Evolutionary conservation across 2,113 vertebrate species (phyloP).

Genomic region (Cromileptes altivelis): DNA sequence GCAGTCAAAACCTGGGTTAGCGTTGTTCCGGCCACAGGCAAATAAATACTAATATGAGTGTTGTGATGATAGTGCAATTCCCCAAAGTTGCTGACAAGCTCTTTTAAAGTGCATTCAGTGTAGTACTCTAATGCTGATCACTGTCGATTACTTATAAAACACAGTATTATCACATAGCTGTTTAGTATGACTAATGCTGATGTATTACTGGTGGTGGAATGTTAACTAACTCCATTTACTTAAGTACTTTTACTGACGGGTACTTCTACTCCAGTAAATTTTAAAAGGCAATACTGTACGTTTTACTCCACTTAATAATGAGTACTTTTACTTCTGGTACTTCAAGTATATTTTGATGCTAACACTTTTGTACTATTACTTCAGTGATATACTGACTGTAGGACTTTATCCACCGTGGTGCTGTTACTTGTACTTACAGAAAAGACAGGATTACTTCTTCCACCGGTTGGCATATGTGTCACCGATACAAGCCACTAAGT

Average conservation of each 20-base stretch:
- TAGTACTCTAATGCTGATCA: neutral
- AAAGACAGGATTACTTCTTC: neutral
- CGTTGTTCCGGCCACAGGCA: neutral
- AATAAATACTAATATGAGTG: neutral
- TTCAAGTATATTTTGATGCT: neutral
- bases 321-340: neutral
- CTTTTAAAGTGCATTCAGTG: neutral
- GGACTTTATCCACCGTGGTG: neutral
- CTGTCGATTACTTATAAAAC: neutral
- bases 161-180: neutral
- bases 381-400: neutral
- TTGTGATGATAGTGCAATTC: neutral
- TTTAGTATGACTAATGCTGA: neutral
- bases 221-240: neutral
- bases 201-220: neutral
- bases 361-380: neutral
- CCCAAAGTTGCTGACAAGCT: neutral
- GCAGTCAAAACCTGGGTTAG: neutral
- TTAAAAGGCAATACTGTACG: neutral
- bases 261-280: neutral
- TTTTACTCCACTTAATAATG: neutral
- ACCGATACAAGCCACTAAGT: neutral
- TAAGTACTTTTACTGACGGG: no score
- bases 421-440: neutral
- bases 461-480: neutral